Evolutionary conservation across 1,140 invertebrate genomes (phyloP), one percentile per base, ranked within the genome.

Genomic region (Dinoponera quadriceps): DNA sequence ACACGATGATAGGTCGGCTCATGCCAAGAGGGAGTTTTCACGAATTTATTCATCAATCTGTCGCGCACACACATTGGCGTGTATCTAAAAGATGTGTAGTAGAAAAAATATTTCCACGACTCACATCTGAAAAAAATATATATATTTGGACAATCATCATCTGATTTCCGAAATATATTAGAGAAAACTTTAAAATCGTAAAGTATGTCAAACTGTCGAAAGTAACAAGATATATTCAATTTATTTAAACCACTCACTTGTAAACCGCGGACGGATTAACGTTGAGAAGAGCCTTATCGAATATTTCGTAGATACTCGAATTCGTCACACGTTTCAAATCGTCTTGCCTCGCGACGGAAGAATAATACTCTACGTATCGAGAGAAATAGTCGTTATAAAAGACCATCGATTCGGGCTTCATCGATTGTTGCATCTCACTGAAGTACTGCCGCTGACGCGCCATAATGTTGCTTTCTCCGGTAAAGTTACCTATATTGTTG

Each of bases 371-470:
- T 38, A 94, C 93, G 66, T 96, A 96, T 13, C 90, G 84, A 25
- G 94, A 88, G 71, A 96, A 96, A 84, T 96, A 96, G 1, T 94
- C 89, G 1, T 93, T 94, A 86, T 96, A 96, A 88, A 95, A 94
- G 5, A 78, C 49, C 63, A 90, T 89, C 54, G 94, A 94, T 78
- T 96, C 96, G 0, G 87, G 74, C 4, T 90, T 93, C 87, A 96
- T 95, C 4, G 89, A 89, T 0, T 85, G 82, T 4, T 92, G 87
- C 96, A 96, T 96, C 69, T 94, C 92, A 7, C 94, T 88, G 5
- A 94, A 94, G 63, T 96, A 89, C 5, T 94, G 88, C 25, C 89
- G 85, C 89, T 96, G 96, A 0, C 91, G 90, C 0, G 94, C 88
- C 20, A 96, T 90, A 59, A 96, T 95, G 85, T 95, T 96, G 83